Percentiles rank a stretch among this genome's conserved stretches.
Conservation (phyloP, 2,888 invertebrate genomes). For the Habrosyne pyritoides region DNA sequence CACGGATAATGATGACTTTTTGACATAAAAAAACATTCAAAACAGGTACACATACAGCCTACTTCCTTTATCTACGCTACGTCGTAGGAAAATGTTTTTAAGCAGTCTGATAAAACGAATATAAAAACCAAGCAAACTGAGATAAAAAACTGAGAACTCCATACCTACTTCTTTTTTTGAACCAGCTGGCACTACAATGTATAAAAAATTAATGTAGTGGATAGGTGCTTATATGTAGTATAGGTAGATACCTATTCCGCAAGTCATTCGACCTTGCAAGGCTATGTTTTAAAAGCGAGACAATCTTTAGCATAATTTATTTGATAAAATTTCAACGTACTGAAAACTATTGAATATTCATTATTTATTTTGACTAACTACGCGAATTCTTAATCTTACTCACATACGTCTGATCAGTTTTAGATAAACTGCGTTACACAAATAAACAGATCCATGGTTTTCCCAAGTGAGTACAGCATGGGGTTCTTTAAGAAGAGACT, state of each 20-base stretch:
- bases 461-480: too few relatives aligned
- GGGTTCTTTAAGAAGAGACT: too few relatives aligned
- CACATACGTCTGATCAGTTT: too few relatives aligned
- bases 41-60: not conserved
- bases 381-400: too few relatives aligned
- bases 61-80: not conserved
- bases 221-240: not conserved
- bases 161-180: not conserved
- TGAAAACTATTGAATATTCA: too few relatives aligned
- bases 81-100: not conserved
- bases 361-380: too few relatives aligned
- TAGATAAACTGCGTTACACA: too few relatives aligned
- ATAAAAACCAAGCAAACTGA: not conserved
- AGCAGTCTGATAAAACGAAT: not conserved
- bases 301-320: not conserved
- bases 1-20: too few relatives aligned
- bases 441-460: too few relatives aligned
- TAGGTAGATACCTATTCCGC: not conserved
- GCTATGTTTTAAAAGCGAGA: not conserved
- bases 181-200: not conserved
- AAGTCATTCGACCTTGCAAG: not conserved
- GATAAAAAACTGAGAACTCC: not conserved
- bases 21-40: too few relatives aligned
- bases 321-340: not conserved
- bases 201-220: not conserved